These are phyloP conservation scores for Rhodeus uyekii DNA, from an alignment of 2,797 vertebrate species.

Conservation along the genomic window DNA sequence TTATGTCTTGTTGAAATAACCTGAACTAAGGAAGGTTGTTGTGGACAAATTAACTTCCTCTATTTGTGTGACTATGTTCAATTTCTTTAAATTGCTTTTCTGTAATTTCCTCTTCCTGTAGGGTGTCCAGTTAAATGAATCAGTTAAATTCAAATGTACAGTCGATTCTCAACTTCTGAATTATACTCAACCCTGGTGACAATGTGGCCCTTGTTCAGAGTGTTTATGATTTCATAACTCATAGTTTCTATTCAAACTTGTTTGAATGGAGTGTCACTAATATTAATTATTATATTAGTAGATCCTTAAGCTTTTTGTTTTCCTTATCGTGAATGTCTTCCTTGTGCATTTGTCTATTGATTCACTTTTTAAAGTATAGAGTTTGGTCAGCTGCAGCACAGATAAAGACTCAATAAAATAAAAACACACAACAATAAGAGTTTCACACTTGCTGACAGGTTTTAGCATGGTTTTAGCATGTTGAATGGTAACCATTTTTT, in stretches of 20 bases:
- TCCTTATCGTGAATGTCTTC: constrained; percentile 51
- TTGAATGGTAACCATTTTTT: constrained; percentile 31
- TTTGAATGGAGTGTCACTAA: constrained; percentile 62
- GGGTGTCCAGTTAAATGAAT: no score
- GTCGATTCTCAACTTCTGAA: background rate
- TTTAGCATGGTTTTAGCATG: background rate
- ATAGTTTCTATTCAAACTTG: constrained; percentile 61
- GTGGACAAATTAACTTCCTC: no score
- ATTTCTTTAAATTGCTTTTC: no score
- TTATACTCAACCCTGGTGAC: constrained; percentile 30
- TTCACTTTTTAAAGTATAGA: constrained; percentile 47
- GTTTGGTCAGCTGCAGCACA: constrained; percentile 51
- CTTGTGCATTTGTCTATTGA: constrained; percentile 50
- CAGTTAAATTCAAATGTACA: background rate
- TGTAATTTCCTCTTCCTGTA: no score
- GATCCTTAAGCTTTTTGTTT: constrained; percentile 46
- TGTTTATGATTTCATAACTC: constrained; percentile 51
- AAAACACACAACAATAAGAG: no score
- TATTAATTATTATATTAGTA: constrained; percentile 34
- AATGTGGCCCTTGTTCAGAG: constrained; percentile 31
- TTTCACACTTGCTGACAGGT: constrained; percentile 15
- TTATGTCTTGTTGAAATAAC: no score
- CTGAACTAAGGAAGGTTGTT: no score
- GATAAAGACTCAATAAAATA: constrained; percentile 48
- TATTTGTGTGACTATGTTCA: no score